phyloP scores from a whole-genome alignment of 2,113 vertebrate species.

The Bubalus kerabau region DNA sequence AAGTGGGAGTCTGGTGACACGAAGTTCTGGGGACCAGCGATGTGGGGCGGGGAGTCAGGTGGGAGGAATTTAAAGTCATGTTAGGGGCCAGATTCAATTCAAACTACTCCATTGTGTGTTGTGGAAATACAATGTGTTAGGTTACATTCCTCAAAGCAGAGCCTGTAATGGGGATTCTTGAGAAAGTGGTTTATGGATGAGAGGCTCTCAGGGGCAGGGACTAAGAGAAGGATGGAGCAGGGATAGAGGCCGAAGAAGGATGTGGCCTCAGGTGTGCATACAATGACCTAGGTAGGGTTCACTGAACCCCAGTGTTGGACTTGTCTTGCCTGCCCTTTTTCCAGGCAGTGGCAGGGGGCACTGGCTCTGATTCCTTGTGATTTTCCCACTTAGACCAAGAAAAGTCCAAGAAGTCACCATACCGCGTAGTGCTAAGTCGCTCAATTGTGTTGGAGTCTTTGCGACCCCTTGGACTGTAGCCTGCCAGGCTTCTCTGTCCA shows the following conservation, averaged over 20 bases:
- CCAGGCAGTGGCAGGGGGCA: background rate
- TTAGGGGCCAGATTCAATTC: background rate
- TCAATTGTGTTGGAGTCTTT: background rate
- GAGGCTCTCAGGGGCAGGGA: background rate
- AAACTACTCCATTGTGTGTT: background rate
- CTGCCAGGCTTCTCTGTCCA: background rate
- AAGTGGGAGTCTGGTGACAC: background rate
- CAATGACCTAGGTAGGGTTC: background rate
- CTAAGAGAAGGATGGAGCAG: background rate
- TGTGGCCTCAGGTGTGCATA: background rate
- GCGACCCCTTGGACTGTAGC: background rate
- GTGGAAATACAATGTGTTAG: background rate
- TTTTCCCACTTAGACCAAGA: background rate
- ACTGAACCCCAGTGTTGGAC: fast-evolving
- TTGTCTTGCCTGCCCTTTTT: background rate
- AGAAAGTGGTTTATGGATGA: background rate
- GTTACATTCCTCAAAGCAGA: background rate
- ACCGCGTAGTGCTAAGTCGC: background rate
- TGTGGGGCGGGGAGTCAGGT: fast-evolving
- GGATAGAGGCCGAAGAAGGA: background rate
- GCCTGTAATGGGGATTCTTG: background rate
- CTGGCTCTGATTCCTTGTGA: background rate
- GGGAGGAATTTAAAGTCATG: background rate
- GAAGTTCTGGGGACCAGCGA: background rate
- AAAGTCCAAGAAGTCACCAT: background rate